Evolutionary conservation across 92 coral and sea anemone genomes (phyloP).

Genomic region (Pocillopora meandrina): DNA sequence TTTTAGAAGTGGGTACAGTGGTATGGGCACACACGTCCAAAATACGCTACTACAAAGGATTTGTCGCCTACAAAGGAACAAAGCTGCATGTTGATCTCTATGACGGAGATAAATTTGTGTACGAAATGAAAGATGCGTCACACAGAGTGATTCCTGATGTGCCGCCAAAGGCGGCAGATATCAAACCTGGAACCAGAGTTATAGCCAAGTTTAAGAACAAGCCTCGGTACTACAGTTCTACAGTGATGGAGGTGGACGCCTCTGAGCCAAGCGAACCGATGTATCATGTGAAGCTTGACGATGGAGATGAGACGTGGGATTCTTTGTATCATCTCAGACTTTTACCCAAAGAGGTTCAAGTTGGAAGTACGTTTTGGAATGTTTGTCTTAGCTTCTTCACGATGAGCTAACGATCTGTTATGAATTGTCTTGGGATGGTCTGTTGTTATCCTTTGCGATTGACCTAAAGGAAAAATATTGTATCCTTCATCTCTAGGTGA

Average conservation of each 20-base stretch:
- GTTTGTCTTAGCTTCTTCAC: not conserved
- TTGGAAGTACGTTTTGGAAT: conserved; percentile 19
- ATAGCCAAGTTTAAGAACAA: conserved; percentile 71
- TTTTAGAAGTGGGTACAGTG: conserved; percentile 78
- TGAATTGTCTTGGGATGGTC: not conserved
- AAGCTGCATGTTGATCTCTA: conserved; percentile 91
- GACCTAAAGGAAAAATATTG: not conserved
- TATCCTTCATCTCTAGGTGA: conserved; percentile 5
- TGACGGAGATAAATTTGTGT: conserved; percentile 80
- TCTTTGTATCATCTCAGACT: conserved; percentile 60
- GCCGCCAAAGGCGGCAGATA: conserved; percentile 59
- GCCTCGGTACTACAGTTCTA: conserved; percentile 43
- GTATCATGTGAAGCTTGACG: conserved; percentile 71
- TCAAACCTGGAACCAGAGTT: conserved; percentile 69
- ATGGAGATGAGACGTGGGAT: conserved; percentile 68
- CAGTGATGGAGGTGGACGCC: conserved; percentile 60
- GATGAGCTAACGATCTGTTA: not conserved
- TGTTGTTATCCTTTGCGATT: not conserved
- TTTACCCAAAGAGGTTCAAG: conserved; percentile 54
- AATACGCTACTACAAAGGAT: conserved; percentile 78
- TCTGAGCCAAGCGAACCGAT: conserved; percentile 48
- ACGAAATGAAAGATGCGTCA: conserved; percentile 81
- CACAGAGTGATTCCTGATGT: conserved; percentile 74
- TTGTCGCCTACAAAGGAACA: conserved; percentile 81
- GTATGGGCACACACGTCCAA: conserved; percentile 84